Conservation (phyloP, 2,113 vertebrate genomes). For the Sclerurus mexicanus region DNA sequence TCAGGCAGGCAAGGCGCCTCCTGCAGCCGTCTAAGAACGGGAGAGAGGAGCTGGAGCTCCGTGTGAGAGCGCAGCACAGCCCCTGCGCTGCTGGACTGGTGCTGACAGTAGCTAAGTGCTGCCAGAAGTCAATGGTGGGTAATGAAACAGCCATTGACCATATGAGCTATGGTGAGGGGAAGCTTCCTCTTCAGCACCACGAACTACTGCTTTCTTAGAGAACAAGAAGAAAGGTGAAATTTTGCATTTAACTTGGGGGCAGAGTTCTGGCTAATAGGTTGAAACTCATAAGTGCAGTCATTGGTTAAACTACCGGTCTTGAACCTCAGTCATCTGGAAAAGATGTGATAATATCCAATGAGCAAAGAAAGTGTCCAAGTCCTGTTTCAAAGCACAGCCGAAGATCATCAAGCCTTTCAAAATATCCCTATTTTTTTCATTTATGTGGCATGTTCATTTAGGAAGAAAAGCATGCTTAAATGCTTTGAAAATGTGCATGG, state of each 20-base stretch:
- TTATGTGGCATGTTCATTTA: background rate
- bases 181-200: background rate
- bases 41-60: background rate
- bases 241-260: background rate
- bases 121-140: background rate
- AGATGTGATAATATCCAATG: background rate
- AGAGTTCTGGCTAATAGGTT: background rate
- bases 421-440: background rate
- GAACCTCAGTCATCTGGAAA: background rate
- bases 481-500: background rate
- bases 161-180: background rate
- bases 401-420: background rate
- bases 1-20: background rate
- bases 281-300: background rate
- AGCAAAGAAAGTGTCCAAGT: background rate
- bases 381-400: background rate
- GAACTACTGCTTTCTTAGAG: background rate
- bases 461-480: background rate
- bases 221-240: background rate
- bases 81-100: accelerated
- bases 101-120: background rate
- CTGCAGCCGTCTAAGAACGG: background rate
- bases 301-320: background rate
- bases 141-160: background rate
- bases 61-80: accelerated